A percentile compares a stretch with the other conserved stretches of the same genome.
Evolutionary conservation across 2,797 vertebrate species (phyloP).

Genomic region (Sitta carolinensis): DNA sequence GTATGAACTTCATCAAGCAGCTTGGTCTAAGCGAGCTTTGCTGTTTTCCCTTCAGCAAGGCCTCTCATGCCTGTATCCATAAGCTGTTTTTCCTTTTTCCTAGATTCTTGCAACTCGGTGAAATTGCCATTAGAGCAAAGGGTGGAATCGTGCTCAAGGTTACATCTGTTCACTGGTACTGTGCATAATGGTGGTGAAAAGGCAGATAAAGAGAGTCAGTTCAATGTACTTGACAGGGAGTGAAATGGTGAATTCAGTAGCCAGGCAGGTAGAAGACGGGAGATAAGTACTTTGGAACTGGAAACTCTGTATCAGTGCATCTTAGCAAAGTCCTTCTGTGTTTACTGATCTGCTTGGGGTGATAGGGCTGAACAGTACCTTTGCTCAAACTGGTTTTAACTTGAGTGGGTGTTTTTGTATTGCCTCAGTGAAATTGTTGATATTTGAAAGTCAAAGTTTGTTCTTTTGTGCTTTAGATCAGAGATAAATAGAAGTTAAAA

Average conservation of each 20-base stretch:
- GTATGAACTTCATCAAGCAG: not conserved
- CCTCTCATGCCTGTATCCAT: accelerated
- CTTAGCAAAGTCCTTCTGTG: not conserved
- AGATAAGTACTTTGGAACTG: not conserved
- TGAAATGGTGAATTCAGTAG: not conserved
- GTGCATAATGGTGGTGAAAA: not conserved
- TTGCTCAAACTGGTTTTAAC: not conserved
- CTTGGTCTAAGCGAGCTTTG: not conserved
- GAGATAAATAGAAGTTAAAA: not conserved
- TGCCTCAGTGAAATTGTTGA: not conserved
- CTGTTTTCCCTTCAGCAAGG: not conserved
- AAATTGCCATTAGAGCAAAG: not conserved
- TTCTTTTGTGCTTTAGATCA: not conserved
- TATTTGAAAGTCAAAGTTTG: not conserved
- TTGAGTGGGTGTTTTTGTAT: not conserved
- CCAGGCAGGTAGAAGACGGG: not conserved
- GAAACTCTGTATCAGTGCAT: not conserved
- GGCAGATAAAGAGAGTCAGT: not conserved
- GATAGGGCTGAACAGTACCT: accelerated
- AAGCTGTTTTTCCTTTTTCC: not conserved
- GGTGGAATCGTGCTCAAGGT: not conserved
- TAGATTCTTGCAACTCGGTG: not conserved
- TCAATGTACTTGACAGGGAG: not conserved
- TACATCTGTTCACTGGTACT: not conserved
- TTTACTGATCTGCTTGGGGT: not conserved